A percentile compares a stretch with the other conserved stretches of the same genome.
phyloP scores from a whole-genome alignment of 2,113 vertebrate genomes.

The Percopsis transmontana region DNA sequence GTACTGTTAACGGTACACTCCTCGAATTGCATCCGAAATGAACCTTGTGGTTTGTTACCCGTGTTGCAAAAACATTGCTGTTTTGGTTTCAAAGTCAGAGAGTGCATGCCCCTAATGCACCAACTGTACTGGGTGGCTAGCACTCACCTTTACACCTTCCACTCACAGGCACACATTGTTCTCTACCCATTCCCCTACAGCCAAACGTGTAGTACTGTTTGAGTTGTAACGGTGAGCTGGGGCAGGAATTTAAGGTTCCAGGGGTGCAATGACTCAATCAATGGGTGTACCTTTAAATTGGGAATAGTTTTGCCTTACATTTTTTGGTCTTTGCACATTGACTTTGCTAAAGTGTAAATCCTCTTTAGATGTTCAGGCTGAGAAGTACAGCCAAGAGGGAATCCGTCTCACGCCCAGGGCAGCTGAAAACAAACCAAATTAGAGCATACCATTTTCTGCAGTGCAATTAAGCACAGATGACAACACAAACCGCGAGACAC shows the following conservation, averaged over 20 bases:
- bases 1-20: constrained; percentile 13
- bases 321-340: constrained; percentile 40
- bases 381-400: constrained; percentile 55
- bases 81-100: too few relatives aligned
- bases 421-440: constrained; percentile 62
- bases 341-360: constrained; percentile 52
- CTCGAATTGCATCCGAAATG: too few relatives aligned
- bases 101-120: background rate
- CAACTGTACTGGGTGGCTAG: background rate
- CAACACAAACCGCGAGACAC: constrained; percentile 67
- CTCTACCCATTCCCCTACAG: background rate
- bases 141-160: background rate
- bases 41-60: too few relatives aligned
- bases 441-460: constrained; percentile 60
- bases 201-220: too few relatives aligned
- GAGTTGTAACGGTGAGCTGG: background rate
- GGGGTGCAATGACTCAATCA: too few relatives aligned
- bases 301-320: constrained; percentile 49
- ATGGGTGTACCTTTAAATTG: background rate
- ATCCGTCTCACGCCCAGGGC: constrained; percentile 60
- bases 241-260: background rate
- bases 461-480: constrained; percentile 62
- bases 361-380: constrained; percentile 54
- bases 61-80: too few relatives aligned
- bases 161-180: background rate